Base-by-base conservation (phyloP, 2,888 invertebrate species). In the Polydrusus cervinus region DNA sequence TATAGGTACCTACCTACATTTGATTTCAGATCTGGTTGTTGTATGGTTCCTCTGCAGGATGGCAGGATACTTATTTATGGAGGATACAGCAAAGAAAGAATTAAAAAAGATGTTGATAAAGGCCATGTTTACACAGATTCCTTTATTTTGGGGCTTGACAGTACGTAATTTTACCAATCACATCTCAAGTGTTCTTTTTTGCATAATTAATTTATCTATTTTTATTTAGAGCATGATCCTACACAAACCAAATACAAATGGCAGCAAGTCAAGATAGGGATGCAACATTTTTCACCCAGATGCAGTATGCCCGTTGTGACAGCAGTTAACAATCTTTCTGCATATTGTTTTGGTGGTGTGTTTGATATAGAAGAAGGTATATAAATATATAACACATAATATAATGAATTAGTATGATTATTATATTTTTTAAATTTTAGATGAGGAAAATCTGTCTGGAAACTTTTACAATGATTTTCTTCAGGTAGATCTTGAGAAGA, bases 311-410 rank as follows among this genome's bases (percentile, higher is more conserved):
- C 93, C 9, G 88, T 91, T 75, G 89, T 93, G 8, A 87, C 89
- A 62, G 88, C 91, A 49, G 89, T 92, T 18, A 92, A 90, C 79
- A 91, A 91, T 75, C 70, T 79, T 61, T 89, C 90, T 68, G 94
- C 93, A 0, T 94, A 95, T 82, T 90, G 94, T 75, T 98, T 96
- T 85, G 97, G 97, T 0, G 97, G 97, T 0, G 94, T 97, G 11
- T 90, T 91, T 88, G 97, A 97, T 81, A 89, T 92, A 66, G 93
- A 95, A 84, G 94, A 95, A 83, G 73, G 71, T 75, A 43, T 34
- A 34, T 34, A 25, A n/a, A 25, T 25, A 25, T 25, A 25, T 5
- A 25, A 25, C 34, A 34, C 34, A 34, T 34, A 34, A 6, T 34
- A 7, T 34, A 34, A n/a, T n/a, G n/a, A n/a, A n/a, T n/a, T n/a